Conservation (phyloP, 1,140 invertebrate species). For the Drosophila burlai region DNA sequence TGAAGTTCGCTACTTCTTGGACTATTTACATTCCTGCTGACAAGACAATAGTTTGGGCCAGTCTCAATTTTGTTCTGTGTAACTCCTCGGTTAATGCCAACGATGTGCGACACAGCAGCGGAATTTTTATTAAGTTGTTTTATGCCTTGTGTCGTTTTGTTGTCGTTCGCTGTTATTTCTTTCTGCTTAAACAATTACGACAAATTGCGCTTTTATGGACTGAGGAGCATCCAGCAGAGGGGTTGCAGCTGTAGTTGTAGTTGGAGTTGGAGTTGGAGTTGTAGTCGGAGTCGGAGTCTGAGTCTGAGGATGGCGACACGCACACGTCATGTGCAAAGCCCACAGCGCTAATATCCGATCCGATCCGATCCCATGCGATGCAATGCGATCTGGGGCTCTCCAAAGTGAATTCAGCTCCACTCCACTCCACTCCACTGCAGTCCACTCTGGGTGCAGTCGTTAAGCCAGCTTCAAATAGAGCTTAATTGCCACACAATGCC, state of each 20-base stretch:
- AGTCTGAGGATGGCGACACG: constrained; percentile 39
- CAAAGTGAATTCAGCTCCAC: constrained; percentile 14
- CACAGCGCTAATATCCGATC: constrained; percentile 75
- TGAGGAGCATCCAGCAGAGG: constrained; percentile 30
- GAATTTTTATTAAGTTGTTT: constrained; percentile 85
- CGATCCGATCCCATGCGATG: constrained; percentile 23
- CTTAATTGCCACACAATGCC: constrained; percentile 75
- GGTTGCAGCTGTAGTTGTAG: not conserved
- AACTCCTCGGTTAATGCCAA: constrained; percentile 24
- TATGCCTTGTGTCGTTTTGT: constrained; percentile 70
- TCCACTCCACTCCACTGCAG: constrained; percentile 6
- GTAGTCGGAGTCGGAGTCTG: too few relatives aligned
- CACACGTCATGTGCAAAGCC: constrained; percentile 73
- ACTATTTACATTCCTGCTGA: too few relatives aligned
- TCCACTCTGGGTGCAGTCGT: constrained; percentile 51
- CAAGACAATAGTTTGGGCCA: not conserved
- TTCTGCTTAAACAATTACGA: constrained; percentile 85
- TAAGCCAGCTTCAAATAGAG: constrained; percentile 55
- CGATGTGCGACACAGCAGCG: constrained; percentile 73
- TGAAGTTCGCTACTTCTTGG: not conserved
- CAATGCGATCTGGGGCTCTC: constrained; percentile 17
- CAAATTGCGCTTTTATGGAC: constrained; percentile 84
- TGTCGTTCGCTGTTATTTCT: constrained; percentile 70
- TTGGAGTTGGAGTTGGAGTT: not conserved
- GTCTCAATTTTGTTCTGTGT: constrained; percentile 1